A percentile compares a stretch with the other conserved stretches of the same genome.
Evolutionary conservation across 2,888 invertebrate species (phyloP).

Genomic region (Carpatolechia fugitivella): DNA sequence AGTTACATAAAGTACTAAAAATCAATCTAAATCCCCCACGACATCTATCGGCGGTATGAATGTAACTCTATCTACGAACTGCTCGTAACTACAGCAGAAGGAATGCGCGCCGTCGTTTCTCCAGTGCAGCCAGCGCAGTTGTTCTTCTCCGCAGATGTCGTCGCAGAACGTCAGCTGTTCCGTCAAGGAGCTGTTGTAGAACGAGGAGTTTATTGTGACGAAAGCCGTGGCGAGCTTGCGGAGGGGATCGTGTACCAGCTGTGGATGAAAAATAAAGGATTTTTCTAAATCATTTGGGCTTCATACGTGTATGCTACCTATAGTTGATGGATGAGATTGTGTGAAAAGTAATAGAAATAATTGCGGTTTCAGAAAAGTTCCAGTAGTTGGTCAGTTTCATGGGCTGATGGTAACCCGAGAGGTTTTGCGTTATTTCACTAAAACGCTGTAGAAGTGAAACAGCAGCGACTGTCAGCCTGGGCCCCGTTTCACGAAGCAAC

Average conservation of each 20-base stretch:
- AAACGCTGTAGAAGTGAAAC: too few species aligned
- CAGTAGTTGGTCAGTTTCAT: too few species aligned
- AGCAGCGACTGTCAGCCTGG: too few species aligned
- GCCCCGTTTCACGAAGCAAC: too few species aligned
- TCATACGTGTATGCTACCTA: too few species aligned
- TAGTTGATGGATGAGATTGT: too few species aligned
- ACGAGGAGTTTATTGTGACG: constrained; percentile 58
- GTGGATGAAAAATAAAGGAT: constrained; percentile 12
- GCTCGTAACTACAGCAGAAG: constrained; percentile 59
- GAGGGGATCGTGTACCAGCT: constrained; percentile 57
- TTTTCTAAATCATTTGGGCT: neutral
- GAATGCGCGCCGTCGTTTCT: constrained; percentile 58
- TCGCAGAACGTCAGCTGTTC: constrained; percentile 47
- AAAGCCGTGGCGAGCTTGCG: constrained; percentile 49
- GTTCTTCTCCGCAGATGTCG: constrained; percentile 48
- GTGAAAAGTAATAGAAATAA: too few species aligned
- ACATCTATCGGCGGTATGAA: constrained; percentile 41
- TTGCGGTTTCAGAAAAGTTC: too few species aligned
- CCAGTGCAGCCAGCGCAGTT: constrained; percentile 59
- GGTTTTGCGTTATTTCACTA: too few species aligned
- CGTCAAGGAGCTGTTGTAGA: constrained; percentile 41
- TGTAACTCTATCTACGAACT: constrained; percentile 38
- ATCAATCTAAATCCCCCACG: constrained; percentile 31
- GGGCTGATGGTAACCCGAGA: too few species aligned
- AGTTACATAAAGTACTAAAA: neutral